Evolutionary conservation across 2,888 invertebrate genomes (phyloP).

Genomic region (Ophonus ardosiacus): DNA sequence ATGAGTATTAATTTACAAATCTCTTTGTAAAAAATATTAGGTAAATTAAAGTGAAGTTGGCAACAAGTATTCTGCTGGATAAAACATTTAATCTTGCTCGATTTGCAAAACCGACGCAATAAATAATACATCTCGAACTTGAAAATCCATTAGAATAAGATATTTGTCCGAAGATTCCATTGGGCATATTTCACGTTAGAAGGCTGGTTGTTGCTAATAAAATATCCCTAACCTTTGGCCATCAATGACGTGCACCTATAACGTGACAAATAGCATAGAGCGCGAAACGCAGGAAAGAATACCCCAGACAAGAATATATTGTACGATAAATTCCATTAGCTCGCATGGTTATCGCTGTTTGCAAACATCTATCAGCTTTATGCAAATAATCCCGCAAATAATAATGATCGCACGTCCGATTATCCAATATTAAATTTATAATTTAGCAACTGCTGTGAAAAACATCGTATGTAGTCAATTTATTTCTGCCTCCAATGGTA

Average conservation of each 20-base stretch:
- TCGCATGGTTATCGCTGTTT: slow-evolving; percentile 34
- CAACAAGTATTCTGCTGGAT: too few species aligned
- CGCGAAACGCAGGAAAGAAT: slow-evolving; percentile 36
- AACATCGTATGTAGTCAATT: slow-evolving; percentile 44
- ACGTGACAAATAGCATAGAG: slow-evolving; percentile 45
- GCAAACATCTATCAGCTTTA: slow-evolving; percentile 50
- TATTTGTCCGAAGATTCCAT: slow-evolving; percentile 6
- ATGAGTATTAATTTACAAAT: too few species aligned
- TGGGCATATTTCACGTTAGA: slow-evolving; percentile 35
- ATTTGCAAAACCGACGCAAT: slow-evolving; percentile 25
- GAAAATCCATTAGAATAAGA: slow-evolving; percentile 42
- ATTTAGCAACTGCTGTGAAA: slow-evolving; percentile 45
- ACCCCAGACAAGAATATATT: slow-evolving; percentile 42
- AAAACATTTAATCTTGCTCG: neutral
- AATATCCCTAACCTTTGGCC: slow-evolving; percentile 54
- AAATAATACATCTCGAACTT: slow-evolving; percentile 8
- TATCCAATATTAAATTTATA: slow-evolving; percentile 51
- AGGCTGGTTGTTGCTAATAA: slow-evolving; percentile 35
- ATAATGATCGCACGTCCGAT: slow-evolving; percentile 46
- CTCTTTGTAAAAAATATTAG: too few species aligned
- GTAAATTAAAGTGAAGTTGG: too few species aligned
- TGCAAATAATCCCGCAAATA: slow-evolving; percentile 49
- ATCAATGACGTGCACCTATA: slow-evolving; percentile 38
- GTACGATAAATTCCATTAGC: slow-evolving; percentile 54
- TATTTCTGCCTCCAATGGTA: slow-evolving; percentile 16